phyloP scores from a whole-genome alignment of 2,888 invertebrate genomes.

The Exocentrus adspersus region DNA sequence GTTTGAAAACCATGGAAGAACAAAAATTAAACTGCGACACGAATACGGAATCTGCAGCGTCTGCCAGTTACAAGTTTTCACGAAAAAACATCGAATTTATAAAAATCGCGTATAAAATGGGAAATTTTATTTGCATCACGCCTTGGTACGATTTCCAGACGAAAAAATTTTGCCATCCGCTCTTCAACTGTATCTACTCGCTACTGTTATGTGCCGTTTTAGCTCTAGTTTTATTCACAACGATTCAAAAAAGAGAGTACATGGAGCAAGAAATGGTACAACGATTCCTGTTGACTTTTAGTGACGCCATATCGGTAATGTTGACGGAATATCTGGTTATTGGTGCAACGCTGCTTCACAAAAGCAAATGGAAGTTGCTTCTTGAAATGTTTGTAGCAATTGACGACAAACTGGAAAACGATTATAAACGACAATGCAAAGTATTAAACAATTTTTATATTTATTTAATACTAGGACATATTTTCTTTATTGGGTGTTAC shows the following conservation, averaged over 20 bases:
- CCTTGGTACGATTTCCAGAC: conserved; percentile 21
- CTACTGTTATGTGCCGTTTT: conserved; percentile 1
- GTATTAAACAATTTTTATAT: not conserved
- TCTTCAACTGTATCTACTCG: not conserved
- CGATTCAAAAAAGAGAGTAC: conserved; percentile 1
- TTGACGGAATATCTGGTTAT: not conserved
- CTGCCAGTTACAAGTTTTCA: conserved; percentile 4
- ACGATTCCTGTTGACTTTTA: conserved; percentile 3
- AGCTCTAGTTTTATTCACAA: not conserved
- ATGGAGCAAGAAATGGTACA: conserved; percentile 13
- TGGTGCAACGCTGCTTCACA: not conserved
- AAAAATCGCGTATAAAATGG: conserved; percentile 13
- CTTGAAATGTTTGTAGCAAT: not conserved
- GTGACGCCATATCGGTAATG: conserved; percentile 5
- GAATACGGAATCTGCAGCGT: not conserved
- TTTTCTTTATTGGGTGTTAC: conserved; percentile 11
- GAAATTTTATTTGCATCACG: conserved; percentile 14
- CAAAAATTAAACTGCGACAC: not conserved
- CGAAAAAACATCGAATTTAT: conserved; percentile 18
- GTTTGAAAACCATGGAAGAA: not conserved
- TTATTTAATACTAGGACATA: not conserved
- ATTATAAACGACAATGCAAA: conserved; percentile 3
- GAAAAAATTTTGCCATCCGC: not conserved
- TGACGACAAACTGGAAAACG: conserved; percentile 7
- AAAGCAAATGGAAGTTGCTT: conserved; percentile 1